Percentiles rank a stretch among this genome's conserved stretches.
Conservation (phyloP, 1,140 invertebrate genomes). For the Trichogramma pretiosum region DNA sequence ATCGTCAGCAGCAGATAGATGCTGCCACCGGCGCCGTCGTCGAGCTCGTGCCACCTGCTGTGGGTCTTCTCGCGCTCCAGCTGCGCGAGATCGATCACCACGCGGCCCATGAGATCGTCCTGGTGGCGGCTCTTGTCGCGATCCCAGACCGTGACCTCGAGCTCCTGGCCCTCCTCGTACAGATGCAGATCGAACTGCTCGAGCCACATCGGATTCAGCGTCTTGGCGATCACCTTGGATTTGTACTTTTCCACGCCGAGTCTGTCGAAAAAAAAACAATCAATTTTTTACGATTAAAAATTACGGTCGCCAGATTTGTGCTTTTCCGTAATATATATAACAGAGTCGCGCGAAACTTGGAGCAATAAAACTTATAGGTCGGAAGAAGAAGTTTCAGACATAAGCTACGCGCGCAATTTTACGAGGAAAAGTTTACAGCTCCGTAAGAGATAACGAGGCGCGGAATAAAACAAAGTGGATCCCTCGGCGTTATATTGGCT, state of each 20-base stretch:
- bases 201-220: conserved; percentile 80
- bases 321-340: no score
- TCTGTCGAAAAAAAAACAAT: conserved; percentile 3
- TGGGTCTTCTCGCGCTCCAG: conserved; percentile 88
- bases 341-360: no score
- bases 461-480: no score
- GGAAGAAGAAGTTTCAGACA: no score
- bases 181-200: conserved; percentile 97
- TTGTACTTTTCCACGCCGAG: conserved; percentile 97
- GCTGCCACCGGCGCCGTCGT: conserved; percentile 82
- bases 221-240: conserved; percentile 83
- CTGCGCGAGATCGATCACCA: conserved; percentile 73
- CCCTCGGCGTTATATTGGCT: no score
- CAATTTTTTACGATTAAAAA: no score
- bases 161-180: conserved; percentile 81
- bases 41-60: conserved; percentile 76
- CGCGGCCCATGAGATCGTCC: conserved; percentile 82
- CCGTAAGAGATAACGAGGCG: no score
- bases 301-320: no score
- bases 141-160: conserved; percentile 87
- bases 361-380: no score
- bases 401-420: no score
- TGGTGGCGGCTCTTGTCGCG: conserved; percentile 72
- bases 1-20: conserved; percentile 88
- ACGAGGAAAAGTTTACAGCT: no score